Conservation (phyloP, 2,888 invertebrate genomes). For the Tridacna crocea region DNA sequence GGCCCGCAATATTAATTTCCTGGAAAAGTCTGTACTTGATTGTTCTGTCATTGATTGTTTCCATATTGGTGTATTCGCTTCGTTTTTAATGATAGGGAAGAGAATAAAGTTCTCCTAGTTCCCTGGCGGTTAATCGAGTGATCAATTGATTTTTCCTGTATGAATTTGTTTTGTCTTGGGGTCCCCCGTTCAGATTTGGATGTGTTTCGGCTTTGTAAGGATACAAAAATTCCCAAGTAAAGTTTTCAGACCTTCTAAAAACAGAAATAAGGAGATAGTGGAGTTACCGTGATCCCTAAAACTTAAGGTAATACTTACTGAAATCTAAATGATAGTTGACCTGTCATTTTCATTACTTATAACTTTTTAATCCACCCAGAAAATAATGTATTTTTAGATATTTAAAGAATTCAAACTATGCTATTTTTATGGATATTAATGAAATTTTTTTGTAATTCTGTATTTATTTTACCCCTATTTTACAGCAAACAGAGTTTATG, state of each 20-base stretch:
- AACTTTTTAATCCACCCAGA: no score
- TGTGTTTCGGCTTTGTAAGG: background rate
- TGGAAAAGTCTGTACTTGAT: constrained; percentile 21
- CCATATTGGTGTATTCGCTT: constrained; percentile 24
- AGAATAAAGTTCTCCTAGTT: background rate
- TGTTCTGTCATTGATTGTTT: constrained; percentile 24
- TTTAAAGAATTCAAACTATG: no score
- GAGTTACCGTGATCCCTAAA: background rate
- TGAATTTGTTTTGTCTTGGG: background rate
- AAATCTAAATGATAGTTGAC: no score
- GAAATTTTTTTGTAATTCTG: no score
- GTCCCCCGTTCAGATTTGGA: constrained; percentile 14
- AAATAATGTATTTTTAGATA: no score
- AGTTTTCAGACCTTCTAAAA: background rate
- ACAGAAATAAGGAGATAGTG: background rate
- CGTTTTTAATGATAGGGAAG: constrained; percentile 23
- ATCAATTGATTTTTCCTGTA: constrained; percentile 22
- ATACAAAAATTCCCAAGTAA: background rate
- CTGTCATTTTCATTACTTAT: no score
- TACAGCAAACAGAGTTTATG: no score
- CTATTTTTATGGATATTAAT: no score
- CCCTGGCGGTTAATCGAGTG: constrained; percentile 26
- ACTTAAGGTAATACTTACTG: background rate
- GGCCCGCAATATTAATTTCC: background rate
- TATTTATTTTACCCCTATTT: no score